Conservation (phyloP, 2,113 vertebrate species). For the Pipa parva region DNA sequence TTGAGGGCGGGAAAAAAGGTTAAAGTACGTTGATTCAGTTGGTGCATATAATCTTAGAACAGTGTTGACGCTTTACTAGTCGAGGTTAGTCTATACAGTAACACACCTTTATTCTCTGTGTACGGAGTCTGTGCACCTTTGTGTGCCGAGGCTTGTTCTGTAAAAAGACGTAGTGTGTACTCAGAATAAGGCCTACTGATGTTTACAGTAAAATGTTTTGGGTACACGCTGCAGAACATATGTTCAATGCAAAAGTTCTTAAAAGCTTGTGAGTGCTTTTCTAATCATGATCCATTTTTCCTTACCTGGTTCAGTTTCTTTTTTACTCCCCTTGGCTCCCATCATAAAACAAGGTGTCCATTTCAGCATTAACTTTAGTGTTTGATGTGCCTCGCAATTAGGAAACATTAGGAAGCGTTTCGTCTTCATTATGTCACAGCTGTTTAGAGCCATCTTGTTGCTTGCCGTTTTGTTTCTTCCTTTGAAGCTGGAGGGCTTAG, state of each 20-base stretch:
- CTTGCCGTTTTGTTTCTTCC: slow-evolving; percentile 35
- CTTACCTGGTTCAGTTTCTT: neutral
- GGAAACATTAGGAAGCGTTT: slow-evolving; percentile 38
- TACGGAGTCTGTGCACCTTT: no score
- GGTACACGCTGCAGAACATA: no score
- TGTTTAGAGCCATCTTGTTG: slow-evolving; percentile 43
- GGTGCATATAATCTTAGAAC: no score
- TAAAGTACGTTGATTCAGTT: no score
- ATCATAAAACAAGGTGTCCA: slow-evolving; percentile 35
- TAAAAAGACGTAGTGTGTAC: no score
- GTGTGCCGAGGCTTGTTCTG: no score
- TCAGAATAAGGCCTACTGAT: no score
- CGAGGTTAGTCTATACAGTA: no score
- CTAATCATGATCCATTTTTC: slow-evolving; percentile 3
- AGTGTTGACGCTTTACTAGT: no score
- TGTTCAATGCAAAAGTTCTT: neutral
- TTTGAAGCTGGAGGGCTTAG: slow-evolving; percentile 38
- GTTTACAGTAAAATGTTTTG: no score
- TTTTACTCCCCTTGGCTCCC: neutral
- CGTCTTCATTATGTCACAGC: slow-evolving; percentile 41
- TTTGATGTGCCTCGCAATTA: slow-evolving; percentile 41
- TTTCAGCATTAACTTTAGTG: slow-evolving; percentile 23
- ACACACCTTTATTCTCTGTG: no score
- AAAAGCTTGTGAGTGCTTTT: neutral
- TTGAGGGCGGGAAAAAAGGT: no score